Percentiles rank a stretch among this genome's conserved stretches.
These are phyloP conservation scores for Emesis russula DNA, from an alignment of 2,888 invertebrate genomes.

Conservation along the genomic window DNA sequence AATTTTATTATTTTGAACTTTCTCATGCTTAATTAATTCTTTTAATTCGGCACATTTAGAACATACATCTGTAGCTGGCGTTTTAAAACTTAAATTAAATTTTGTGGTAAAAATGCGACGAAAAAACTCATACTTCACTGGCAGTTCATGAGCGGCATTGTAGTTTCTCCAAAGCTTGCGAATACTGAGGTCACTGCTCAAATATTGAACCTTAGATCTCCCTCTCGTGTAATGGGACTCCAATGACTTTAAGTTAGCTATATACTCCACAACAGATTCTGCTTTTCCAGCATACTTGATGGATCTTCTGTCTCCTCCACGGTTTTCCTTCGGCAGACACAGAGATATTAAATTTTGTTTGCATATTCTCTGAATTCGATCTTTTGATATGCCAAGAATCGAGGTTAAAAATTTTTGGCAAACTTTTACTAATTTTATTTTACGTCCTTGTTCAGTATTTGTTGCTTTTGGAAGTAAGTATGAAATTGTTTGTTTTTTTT, in stretches of 20 bases:
- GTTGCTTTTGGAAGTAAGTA: too few relatives aligned
- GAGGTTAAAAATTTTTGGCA: too few relatives aligned
- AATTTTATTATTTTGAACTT: slow-evolving; percentile 15
- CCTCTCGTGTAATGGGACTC: slow-evolving; percentile 31
- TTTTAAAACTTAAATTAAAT: slow-evolving; percentile 7
- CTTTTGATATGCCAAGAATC: too few relatives aligned
- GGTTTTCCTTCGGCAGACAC: slow-evolving; percentile 71
- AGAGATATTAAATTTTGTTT: slow-evolving; percentile 44
- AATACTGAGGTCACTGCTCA: slow-evolving; percentile 45
- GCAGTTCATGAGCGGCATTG: slow-evolving; percentile 15
- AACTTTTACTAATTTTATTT: too few relatives aligned
- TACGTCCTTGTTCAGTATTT: too few relatives aligned
- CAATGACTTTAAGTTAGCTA: slow-evolving; percentile 5
- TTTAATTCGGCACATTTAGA: not conserved
- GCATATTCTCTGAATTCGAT: too few relatives aligned
- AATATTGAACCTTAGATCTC: slow-evolving; percentile 40
- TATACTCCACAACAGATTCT: slow-evolving; percentile 25
- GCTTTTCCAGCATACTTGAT: slow-evolving; percentile 18
- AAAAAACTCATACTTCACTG: slow-evolving; percentile 15
- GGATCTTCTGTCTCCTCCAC: slow-evolving; percentile 50
- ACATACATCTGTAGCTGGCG: too few relatives aligned
- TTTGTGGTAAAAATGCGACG: not conserved
- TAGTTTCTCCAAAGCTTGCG: slow-evolving; percentile 29
- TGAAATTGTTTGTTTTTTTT: too few relatives aligned
- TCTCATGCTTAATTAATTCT: slow-evolving; percentile 15